These are phyloP conservation scores for Poeciliopsis presidionis DNA, from an alignment of 2,797 vertebrate species.

Conservation along the genomic window DNA sequence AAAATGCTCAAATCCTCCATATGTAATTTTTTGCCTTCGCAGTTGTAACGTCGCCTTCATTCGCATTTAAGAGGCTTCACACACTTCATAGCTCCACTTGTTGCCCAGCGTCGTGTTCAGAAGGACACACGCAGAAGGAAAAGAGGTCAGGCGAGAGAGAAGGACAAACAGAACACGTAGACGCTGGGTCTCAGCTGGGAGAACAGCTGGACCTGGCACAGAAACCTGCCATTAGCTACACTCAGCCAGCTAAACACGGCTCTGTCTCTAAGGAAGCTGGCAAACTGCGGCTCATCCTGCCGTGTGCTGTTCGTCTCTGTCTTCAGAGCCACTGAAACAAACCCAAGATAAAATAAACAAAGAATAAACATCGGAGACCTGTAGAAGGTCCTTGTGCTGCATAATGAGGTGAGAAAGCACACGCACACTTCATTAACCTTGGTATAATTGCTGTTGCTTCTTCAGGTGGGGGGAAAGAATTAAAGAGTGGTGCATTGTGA, in stretches of 20 bases:
- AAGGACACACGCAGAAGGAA: not conserved
- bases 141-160: constrained; percentile 18
- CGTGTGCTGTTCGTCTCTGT: constrained; percentile 18
- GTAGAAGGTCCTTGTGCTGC: constrained; percentile 63
- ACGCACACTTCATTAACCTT: constrained; percentile 73
- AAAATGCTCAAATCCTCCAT: not conserved
- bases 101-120: constrained; percentile 34
- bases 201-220: constrained; percentile 61
- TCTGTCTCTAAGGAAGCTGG: constrained; percentile 20
- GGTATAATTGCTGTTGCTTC: constrained; percentile 65
- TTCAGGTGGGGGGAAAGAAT: constrained; percentile 28
- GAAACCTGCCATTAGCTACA: constrained; percentile 49
- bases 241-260: constrained; percentile 40
- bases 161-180: constrained; percentile 15
- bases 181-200: constrained; percentile 51
- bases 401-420: constrained; percentile 64
- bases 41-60: not conserved
- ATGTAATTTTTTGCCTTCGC: not conserved
- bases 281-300: constrained; percentile 15
- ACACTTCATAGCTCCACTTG: constrained; percentile 35
- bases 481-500: constrained; percentile 44
- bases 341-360: constrained; percentile 28
- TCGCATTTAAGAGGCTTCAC: not conserved
- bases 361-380: constrained; percentile 9
- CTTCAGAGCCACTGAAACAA: constrained; percentile 36